These are phyloP conservation scores for Megastigmus dorsalis DNA, from an alignment of 2,888 invertebrate species.

Conservation along the genomic window DNA sequence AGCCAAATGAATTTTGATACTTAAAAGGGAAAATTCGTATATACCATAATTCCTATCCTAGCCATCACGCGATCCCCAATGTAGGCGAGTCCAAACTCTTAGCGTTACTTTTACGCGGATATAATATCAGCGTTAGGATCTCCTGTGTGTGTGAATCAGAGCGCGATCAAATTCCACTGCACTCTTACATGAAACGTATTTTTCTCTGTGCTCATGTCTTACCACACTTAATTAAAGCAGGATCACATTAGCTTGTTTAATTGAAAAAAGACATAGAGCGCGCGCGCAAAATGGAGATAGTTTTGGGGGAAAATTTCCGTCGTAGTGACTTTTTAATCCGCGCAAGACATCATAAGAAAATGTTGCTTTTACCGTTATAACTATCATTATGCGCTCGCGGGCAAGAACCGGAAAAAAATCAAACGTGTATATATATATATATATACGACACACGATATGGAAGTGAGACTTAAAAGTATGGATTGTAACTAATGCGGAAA, in stretches of 20 bases:
- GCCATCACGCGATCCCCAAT: background rate
- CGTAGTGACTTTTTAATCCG: too few species aligned
- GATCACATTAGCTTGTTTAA: background rate
- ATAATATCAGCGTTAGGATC: slow-evolving; percentile 36
- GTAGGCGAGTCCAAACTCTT: background rate
- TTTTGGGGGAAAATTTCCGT: too few species aligned
- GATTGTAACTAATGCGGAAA: slow-evolving; percentile 30
- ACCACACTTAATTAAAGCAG: background rate
- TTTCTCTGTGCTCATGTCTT: slow-evolving; percentile 1
- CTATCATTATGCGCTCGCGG: background rate
- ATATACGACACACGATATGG: slow-evolving; percentile 33
- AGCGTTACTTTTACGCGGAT: slow-evolving; percentile 37
- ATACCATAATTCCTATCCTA: background rate
- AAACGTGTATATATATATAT: too few species aligned
- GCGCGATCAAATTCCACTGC: slow-evolving; percentile 33
- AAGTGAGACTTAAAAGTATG: slow-evolving; percentile 41
- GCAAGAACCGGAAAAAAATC: slow-evolving; percentile 16
- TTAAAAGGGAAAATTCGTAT: background rate
- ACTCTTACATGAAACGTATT: slow-evolving; percentile 2
- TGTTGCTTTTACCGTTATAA: background rate
- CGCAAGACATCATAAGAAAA: too few species aligned
- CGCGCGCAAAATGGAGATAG: too few species aligned
- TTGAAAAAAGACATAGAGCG: background rate
- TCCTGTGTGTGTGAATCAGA: slow-evolving; percentile 46
- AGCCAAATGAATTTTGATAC: slow-evolving; percentile 6